Evolutionary conservation across 1,140 invertebrate species (phyloP).

Genomic region (Drosophila leontia): DNA sequence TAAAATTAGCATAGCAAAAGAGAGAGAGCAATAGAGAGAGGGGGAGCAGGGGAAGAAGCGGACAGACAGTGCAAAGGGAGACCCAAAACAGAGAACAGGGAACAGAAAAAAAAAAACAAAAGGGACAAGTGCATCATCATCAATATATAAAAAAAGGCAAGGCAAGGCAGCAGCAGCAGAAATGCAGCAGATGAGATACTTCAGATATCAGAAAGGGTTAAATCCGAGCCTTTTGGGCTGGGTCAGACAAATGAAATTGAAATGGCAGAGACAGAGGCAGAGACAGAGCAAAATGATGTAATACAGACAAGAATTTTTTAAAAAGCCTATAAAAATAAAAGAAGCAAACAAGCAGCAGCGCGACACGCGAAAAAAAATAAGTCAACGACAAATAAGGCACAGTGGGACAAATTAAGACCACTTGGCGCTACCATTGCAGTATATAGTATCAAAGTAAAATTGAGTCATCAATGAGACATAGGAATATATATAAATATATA

Average conservation of each 20-base stretch:
- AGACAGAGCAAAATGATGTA: constrained; percentile 39
- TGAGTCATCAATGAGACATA: constrained; percentile 17
- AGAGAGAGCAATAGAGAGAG: constrained; percentile 9
- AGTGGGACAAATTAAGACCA: constrained; percentile 25
- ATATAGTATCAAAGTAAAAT: neutral
- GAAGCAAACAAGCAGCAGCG: constrained; percentile 10
- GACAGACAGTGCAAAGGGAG: constrained; percentile 39
- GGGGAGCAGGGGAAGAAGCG: constrained; percentile 9
- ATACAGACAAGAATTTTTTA: constrained; percentile 50
- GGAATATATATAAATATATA: neutral
- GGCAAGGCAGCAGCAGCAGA: constrained; percentile 3
- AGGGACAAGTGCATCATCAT: constrained; percentile 49
- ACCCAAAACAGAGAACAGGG: constrained; percentile 17
- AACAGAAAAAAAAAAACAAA: constrained; percentile 15
- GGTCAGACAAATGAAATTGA: constrained; percentile 27
- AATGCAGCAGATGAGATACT: constrained; percentile 34
- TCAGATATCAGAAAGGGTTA: constrained; percentile 21
- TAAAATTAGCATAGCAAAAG: constrained; percentile 61
- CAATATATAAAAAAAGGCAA: constrained; percentile 5
- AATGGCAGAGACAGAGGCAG: constrained; percentile 8
- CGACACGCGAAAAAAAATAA: neutral
- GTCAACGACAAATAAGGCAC: constrained; percentile 24
- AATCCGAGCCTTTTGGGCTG: constrained; percentile 17
- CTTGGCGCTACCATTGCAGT: constrained; percentile 5
- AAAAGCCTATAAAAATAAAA: constrained; percentile 48